Evolutionary conservation across 2,113 vertebrate genomes (phyloP).

Genomic region (Cebidichthys violaceus): DNA sequence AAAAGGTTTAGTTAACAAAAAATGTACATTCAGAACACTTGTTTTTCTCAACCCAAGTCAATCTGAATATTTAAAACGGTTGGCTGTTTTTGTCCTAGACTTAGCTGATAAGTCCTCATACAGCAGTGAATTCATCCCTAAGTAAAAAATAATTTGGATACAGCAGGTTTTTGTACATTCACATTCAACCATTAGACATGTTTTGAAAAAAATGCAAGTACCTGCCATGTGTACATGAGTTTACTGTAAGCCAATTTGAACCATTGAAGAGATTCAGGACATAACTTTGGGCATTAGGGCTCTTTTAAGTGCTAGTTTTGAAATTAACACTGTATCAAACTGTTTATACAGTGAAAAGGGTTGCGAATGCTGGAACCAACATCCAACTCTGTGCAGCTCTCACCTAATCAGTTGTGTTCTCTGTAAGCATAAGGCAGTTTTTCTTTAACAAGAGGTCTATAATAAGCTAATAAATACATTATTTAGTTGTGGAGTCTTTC

Average conservation of each 20-base stretch:
- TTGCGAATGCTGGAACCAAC: conserved; percentile 5
- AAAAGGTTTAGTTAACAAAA: conserved; percentile 65
- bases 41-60: conserved; percentile 35
- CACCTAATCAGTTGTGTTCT: conserved; percentile 27
- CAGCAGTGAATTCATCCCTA: conserved; percentile 12
- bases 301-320: conserved; percentile 4
- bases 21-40: conserved; percentile 76
- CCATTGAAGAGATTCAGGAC: conserved; percentile 9
- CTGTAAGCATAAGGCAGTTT: conserved; percentile 58
- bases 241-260: conserved; percentile 17
- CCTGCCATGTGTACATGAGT: conserved; percentile 10
- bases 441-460: conserved; percentile 15
- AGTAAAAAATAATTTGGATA: conserved; percentile 32
- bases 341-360: not conserved
- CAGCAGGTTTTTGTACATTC: conserved; percentile 36
- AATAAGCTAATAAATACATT: not conserved
- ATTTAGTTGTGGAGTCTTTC: conserved; percentile 14
- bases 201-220: conserved; percentile 21
- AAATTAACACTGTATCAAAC: conserved; percentile 24
- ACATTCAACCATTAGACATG: conserved; percentile 10
- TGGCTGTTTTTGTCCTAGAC: conserved; percentile 36
- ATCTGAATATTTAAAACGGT: conserved; percentile 45
- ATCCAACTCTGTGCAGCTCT: conserved; percentile 4
- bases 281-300: conserved; percentile 24
- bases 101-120: conserved; percentile 29